These are phyloP conservation scores for Trichonephila clavipes DNA, from an alignment of 1,140 invertebrate genomes.

Conservation along the genomic window DNA sequence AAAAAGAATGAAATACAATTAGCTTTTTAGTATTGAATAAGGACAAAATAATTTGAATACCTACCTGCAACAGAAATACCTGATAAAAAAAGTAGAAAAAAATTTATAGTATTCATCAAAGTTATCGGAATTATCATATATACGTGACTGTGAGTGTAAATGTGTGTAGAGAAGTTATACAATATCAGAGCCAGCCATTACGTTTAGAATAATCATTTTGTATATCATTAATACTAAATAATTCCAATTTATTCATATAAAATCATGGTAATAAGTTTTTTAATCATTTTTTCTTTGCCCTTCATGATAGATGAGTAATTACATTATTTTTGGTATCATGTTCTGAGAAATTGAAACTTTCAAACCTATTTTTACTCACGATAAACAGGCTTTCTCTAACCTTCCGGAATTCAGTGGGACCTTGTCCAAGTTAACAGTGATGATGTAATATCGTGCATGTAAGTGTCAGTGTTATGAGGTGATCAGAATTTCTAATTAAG, in stretches of 20 bases:
- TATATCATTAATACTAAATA: too few relatives aligned
- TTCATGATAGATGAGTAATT: not conserved
- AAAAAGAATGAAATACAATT: too few relatives aligned
- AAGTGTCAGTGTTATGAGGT: slow-evolving; percentile 21
- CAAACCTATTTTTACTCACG: not conserved
- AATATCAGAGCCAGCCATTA: too few relatives aligned
- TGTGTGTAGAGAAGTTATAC: too few relatives aligned
- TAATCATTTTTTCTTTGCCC: not conserved
- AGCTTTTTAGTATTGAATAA: too few relatives aligned
- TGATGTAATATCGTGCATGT: not conserved
- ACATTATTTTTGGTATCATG: not conserved
- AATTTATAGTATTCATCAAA: too few relatives aligned
- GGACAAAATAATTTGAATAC: too few relatives aligned
- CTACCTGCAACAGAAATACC: too few relatives aligned
- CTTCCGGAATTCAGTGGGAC: not conserved
- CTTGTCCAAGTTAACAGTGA: slow-evolving; percentile 15
- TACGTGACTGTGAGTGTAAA: too few relatives aligned
- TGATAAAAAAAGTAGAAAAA: too few relatives aligned
- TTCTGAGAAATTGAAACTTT: not conserved
- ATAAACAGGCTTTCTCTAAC: not conserved
- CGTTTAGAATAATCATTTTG: too few relatives aligned
- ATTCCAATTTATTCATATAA: not conserved
- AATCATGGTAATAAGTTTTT: not conserved
- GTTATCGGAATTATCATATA: too few relatives aligned
- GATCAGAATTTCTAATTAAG: slow-evolving; percentile 1